These are phyloP conservation scores for Rhimphoctona megacephalus DNA, from an alignment of 2,888 invertebrate genomes.

Conservation along the genomic window DNA sequence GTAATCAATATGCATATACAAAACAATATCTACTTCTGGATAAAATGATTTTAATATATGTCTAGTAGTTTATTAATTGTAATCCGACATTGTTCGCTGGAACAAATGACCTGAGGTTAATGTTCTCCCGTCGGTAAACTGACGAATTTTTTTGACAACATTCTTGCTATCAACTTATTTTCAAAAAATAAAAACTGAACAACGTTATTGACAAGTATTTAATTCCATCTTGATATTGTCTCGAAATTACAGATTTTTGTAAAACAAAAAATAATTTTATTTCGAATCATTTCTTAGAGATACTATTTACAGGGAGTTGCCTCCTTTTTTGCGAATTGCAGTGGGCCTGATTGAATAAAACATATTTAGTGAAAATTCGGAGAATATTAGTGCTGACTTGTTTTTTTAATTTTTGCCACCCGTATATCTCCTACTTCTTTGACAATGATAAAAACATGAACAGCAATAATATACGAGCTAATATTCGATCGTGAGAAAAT, in stretches of 20 bases:
- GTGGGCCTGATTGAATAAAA: background rate
- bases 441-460: constrained; percentile 19
- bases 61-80: background rate
- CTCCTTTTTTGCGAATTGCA: background rate
- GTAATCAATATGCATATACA: background rate
- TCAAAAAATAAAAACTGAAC: background rate
- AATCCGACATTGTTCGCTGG: background rate
- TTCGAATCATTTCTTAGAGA: background rate
- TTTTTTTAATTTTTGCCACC: background rate
- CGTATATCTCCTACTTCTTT: background rate
- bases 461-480: constrained; percentile 14
- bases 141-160: background rate
- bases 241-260: background rate
- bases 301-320: background rate
- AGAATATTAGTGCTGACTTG: background rate
- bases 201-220: background rate
- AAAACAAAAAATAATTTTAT: background rate
- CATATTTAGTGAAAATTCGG: background rate
- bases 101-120: background rate
- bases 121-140: background rate
- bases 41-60: background rate
- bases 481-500: constrained; percentile 49
- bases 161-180: background rate
- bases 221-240: background rate
- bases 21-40: background rate